A percentile compares a stretch with the other conserved stretches of the same genome.
These are phyloP conservation scores for Eupeodes luniger DNA, from an alignment of 2,888 invertebrate species.

Conservation along the genomic window DNA sequence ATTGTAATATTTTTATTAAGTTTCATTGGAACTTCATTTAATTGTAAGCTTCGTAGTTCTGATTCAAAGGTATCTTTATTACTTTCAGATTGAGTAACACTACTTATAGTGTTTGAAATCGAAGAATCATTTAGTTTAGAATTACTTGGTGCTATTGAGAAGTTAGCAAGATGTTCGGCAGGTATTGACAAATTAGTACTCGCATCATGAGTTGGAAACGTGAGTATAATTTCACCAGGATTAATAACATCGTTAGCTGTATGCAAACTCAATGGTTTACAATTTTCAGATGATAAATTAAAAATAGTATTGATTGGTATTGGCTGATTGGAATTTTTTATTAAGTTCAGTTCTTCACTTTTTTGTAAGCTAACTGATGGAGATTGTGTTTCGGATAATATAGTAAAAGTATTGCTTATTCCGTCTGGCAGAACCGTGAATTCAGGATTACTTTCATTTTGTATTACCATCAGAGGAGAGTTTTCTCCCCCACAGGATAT, in stretches of 20 bases:
- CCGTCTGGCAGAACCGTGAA: background rate
- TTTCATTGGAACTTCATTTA: constrained; percentile 12
- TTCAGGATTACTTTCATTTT: constrained; percentile 18
- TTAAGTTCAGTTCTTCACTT: background rate
- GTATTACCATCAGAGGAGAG: constrained; percentile 55
- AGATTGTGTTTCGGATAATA: constrained; percentile 6
- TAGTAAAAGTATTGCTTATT: constrained; percentile 31
- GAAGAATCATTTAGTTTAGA: background rate
- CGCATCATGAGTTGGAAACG: constrained; percentile 5
- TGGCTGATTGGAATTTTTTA: background rate
- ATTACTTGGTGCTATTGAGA: background rate
- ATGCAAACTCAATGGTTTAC: background rate
- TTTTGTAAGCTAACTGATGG: background rate
- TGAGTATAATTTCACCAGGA: constrained; percentile 15
- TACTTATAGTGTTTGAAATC: background rate
- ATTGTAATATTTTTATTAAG: constrained; percentile 58
- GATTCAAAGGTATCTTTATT: background rate
- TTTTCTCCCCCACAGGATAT: constrained; percentile 50
- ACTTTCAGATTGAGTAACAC: background rate
- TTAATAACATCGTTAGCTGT: background rate
- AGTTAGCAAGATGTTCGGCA: constrained; percentile 6
- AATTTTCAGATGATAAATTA: constrained; percentile 14
- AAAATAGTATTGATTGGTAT: constrained; percentile 6
- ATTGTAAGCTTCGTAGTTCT: background rate
- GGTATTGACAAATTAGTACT: constrained; percentile 7